These are phyloP conservation scores for Botia kubotai DNA, from an alignment of 2,797 vertebrate species.

Conservation along the genomic window DNA sequence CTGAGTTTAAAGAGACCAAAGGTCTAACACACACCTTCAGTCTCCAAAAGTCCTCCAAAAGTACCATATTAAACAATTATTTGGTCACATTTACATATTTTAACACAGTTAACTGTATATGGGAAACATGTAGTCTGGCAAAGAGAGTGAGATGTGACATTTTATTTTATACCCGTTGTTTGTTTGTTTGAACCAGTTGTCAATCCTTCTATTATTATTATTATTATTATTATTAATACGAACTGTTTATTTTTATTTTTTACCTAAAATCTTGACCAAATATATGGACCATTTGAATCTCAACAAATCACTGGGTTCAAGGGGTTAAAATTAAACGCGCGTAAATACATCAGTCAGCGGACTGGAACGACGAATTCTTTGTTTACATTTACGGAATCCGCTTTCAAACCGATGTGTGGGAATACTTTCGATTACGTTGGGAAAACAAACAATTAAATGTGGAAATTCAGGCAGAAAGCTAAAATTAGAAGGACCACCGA, in stretches of 20 bases:
- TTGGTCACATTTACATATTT: background rate
- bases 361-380: slow-evolving; percentile 66
- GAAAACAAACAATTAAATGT: background rate
- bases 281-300: background rate
- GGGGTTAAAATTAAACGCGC: slow-evolving; percentile 82
- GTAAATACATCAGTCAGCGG: slow-evolving; percentile 73
- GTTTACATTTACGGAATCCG: slow-evolving; percentile 19
- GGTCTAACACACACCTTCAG: background rate
- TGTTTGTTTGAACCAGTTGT: background rate
- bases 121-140: background rate
- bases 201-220: background rate
- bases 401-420: background rate
- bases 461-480: background rate
- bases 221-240: background rate
- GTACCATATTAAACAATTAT: background rate
- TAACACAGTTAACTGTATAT: background rate
- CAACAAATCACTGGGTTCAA: slow-evolving; percentile 45
- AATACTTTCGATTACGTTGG: background rate
- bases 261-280: background rate
- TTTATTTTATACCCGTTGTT: background rate
- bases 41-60: background rate
- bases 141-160: background rate
- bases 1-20: background rate
- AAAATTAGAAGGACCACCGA: background rate
- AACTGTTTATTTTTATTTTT: background rate